Evolutionary conservation across 2,797 vertebrate genomes (phyloP).

Genomic region (Caiman crocodilus): DNA sequence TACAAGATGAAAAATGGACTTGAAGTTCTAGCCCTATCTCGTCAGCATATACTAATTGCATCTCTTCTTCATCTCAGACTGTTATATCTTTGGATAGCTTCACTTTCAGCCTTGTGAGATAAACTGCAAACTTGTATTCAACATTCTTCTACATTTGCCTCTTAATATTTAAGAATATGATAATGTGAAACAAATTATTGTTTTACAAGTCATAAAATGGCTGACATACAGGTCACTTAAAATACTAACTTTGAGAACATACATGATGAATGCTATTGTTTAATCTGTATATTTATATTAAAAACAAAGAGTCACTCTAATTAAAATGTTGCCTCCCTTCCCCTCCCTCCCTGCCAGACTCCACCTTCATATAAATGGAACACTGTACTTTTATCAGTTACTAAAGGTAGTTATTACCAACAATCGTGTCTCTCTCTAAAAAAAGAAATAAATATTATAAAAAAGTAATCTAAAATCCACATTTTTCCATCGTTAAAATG

Average conservation of each 20-base stretch:
- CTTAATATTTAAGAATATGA: neutral
- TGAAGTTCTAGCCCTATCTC: neutral
- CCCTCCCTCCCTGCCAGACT: constrained; percentile 38
- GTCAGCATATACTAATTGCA: neutral
- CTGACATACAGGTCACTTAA: neutral
- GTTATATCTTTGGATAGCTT: neutral
- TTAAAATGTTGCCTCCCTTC: too few relatives aligned
- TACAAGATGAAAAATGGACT: neutral
- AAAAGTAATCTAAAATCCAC: too few relatives aligned
- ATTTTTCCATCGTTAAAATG: too few relatives aligned
- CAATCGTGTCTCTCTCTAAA: too few relatives aligned
- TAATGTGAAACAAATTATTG: neutral
- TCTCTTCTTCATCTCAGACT: neutral
- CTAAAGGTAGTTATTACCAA: neutral
- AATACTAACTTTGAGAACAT: neutral
- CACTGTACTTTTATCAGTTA: constrained; percentile 50
- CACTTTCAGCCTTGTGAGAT: neutral
- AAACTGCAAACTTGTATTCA: neutral
- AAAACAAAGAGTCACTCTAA: neutral
- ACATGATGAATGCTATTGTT: neutral
- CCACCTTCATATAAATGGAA: constrained; percentile 73
- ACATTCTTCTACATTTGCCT: neutral
- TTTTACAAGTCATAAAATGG: neutral
- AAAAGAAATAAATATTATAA: too few relatives aligned
- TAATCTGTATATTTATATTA: rapidly evolving